phyloP scores from a whole-genome alignment of 2,797 vertebrate species.

The Gallinago nigripennis region DNA sequence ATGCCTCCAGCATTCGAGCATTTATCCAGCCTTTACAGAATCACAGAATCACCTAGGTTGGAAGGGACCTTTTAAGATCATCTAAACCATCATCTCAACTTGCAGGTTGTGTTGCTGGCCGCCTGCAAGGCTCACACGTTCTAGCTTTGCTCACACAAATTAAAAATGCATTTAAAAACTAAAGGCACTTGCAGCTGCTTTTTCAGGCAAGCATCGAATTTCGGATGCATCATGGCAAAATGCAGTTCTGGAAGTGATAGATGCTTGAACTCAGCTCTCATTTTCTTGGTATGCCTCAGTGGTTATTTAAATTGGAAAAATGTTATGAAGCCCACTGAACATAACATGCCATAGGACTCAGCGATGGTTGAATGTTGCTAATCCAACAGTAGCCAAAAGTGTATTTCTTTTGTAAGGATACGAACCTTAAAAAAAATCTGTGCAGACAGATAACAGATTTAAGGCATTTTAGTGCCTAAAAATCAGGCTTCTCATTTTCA shows the following conservation, averaged over 20 bases:
- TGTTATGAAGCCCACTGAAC: neutral
- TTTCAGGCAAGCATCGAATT: neutral
- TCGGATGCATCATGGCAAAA: neutral
- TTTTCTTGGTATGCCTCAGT: neutral
- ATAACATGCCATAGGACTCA: rapidly evolving
- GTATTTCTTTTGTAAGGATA: neutral
- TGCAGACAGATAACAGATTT: neutral
- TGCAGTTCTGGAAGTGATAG: neutral
- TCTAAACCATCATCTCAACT: neutral
- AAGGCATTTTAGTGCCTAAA: neutral
- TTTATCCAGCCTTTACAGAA: neutral
- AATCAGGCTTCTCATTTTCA: neutral
- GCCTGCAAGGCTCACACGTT: neutral
- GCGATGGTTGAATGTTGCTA: neutral
- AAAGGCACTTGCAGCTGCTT: neutral
- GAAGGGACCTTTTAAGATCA: too few relatives aligned
- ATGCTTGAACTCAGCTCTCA: neutral
- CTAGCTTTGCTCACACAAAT: neutral
- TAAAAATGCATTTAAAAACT: neutral
- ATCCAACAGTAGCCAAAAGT: neutral
- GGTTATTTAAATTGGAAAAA: neutral
- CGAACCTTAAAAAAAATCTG: neutral
- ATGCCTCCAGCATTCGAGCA: neutral
- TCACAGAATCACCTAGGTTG: too few relatives aligned
- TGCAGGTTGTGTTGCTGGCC: neutral